Conservation (phyloP, 2,797 vertebrate genomes). For the Phylloscopus collybita region DNA sequence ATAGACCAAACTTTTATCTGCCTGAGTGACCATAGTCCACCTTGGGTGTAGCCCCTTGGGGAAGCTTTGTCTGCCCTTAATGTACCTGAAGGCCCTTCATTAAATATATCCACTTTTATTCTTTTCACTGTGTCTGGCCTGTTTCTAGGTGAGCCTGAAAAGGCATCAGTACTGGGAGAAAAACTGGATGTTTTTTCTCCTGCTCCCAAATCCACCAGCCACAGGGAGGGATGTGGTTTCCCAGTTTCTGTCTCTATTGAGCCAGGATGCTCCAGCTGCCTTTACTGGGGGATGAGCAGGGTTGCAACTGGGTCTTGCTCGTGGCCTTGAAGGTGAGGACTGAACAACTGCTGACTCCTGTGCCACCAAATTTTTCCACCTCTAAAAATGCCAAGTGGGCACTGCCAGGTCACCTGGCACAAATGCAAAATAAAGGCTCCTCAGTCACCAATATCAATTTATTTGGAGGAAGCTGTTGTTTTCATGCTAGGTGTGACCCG, state of each 20-base stretch:
- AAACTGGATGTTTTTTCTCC: accelerated
- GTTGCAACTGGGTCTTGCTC: not conserved
- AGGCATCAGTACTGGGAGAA: not conserved
- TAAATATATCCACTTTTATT: not conserved
- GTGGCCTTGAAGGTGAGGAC: not conserved
- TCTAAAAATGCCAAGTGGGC: not conserved
- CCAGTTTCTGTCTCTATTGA: accelerated
- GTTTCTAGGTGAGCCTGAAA: not conserved
- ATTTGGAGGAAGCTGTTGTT: not conserved
- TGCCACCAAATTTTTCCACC: not conserved
- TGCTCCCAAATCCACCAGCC: not conserved
- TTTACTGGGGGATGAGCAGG: not conserved
- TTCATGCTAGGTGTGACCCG: not conserved
- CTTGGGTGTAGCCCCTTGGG: too few relatives aligned
- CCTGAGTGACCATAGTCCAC: not conserved
- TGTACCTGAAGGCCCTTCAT: not conserved
- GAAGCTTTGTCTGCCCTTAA: not conserved
- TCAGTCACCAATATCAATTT: not conserved
- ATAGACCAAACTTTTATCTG: too few relatives aligned
- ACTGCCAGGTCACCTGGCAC: not conserved
- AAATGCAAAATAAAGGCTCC: not conserved
- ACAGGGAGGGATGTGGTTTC: not conserved
- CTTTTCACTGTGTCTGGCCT: not conserved
- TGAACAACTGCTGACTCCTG: not conserved
- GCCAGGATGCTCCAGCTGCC: not conserved